phyloP scores from a whole-genome alignment of 2,888 invertebrate genomes.

The Thumatha senex region DNA sequence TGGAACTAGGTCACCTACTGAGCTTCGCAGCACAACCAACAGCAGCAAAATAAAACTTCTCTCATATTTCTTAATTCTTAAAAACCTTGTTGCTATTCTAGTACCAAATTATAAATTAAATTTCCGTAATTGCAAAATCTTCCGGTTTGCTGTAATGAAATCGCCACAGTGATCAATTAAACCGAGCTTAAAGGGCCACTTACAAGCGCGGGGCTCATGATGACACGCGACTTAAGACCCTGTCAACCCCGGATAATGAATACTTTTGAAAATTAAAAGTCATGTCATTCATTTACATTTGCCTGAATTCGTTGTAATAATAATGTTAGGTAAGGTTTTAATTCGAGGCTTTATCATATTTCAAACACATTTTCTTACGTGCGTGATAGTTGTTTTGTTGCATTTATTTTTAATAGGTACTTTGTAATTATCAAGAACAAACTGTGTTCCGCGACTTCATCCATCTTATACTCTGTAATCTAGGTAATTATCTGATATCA shows the following conservation, averaged over 20 bases:
- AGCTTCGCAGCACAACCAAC: too few relatives aligned
- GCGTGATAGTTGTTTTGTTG: too few relatives aligned
- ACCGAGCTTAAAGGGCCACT: neutral
- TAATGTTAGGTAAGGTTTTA: neutral
- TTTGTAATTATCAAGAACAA: too few relatives aligned
- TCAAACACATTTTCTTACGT: too few relatives aligned
- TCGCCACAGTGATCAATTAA: neutral
- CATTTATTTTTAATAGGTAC: too few relatives aligned
- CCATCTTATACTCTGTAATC: too few relatives aligned
- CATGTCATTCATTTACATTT: slow-evolving; percentile 25
- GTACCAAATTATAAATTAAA: neutral
- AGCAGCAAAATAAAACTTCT: too few relatives aligned
- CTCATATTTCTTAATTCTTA: too few relatives aligned
- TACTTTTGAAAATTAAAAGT: slow-evolving; percentile 33
- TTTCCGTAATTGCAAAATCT: neutral
- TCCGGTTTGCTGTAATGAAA: neutral
- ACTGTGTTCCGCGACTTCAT: too few relatives aligned
- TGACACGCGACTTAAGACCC: slow-evolving; percentile 4
- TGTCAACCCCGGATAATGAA: slow-evolving; percentile 19
- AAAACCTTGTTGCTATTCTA: neutral
- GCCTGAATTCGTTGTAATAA: slow-evolving; percentile 19
- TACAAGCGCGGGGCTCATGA: neutral
- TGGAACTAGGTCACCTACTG: neutral
- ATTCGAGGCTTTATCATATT: too few relatives aligned
- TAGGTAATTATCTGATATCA: too few relatives aligned